Conservation (phyloP, 2,113 vertebrate genomes). For the Copsychus sechellarum region DNA sequence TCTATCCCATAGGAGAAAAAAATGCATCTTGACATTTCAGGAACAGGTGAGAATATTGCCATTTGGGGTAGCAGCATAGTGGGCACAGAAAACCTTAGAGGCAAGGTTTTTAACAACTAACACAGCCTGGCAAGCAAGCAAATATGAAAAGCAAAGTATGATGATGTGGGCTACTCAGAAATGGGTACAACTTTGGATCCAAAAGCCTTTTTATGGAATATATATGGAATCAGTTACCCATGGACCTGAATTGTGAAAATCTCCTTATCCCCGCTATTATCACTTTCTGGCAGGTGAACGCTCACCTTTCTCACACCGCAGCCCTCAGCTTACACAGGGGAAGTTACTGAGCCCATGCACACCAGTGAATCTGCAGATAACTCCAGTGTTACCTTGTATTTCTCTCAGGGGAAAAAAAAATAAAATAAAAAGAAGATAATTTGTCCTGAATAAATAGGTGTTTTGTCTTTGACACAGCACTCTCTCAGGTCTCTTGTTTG, state of each 20-base stretch:
- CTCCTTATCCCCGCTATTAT: not conserved
- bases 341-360: not conserved
- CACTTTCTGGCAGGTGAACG: not conserved
- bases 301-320: not conserved
- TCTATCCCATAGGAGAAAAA: not conserved
- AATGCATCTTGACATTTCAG: not conserved
- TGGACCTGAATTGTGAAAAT: not conserved
- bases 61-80: not conserved
- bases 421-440: not conserved
- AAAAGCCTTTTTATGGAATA: not conserved
- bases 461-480: not conserved
- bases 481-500: not conserved
- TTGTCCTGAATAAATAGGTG: not conserved
- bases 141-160: not conserved
- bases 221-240: not conserved
- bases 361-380: not conserved
- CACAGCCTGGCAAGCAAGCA: not conserved
- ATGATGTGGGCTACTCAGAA: not conserved
- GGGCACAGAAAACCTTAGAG: not conserved
- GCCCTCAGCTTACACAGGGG: not conserved
- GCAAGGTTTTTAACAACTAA: not conserved
- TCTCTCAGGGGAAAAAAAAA: accelerated
- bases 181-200: not conserved
- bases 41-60: not conserved
- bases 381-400: not conserved